Evolutionary conservation across 2,888 invertebrate species (phyloP), one percentile per base, ranked within the genome.

Genomic region (Drosophila pseudotalamancana): DNA sequence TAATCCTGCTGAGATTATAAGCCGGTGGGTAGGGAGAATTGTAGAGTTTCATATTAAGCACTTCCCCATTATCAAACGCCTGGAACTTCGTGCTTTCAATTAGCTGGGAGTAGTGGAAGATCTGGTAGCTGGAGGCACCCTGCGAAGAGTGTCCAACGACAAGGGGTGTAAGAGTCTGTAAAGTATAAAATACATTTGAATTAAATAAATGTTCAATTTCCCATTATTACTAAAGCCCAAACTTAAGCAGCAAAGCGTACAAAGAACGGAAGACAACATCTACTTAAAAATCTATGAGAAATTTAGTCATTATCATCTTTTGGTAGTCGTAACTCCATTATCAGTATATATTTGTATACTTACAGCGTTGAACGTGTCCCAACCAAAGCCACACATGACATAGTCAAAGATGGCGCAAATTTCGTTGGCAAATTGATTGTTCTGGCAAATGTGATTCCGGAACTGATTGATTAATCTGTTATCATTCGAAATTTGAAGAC

Each of bases 91-190:
- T 59, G 3, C 81, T 76, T 3, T 61, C 73, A 1, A 90, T 53
- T 8, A 88, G 85, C 87, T 94, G 94, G 3, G 90, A 91, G 77
- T 91, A 94, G 82, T 94, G 94, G 11, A 92, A 73, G 1, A 93
- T 64, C 74, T 93, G 93, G 65, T 91, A 90, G 3, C 90, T 89
- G 1, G 93, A 92, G 0, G 92, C 67, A 0, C 69, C 94, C 93
- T 25, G 93, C 92, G 4, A 95, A 94, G 55, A 92, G 88, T 72
- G 95, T 93, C 0, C 92, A 92, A 9, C 84, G 53, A 95, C 92
- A 0, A 94, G 91, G 0, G 94, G 93, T 42, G 94, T 78, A 53
- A 94, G 89, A 0, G 92, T 92, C 89, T 95, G 21, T 1, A 27
- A 35, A 19, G 14, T 6, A 19, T 6, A 4, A 11, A 16, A 12